phyloP scores from a whole-genome alignment of 2,113 vertebrate genomes.

The Cyprinodon tularosa region DNA sequence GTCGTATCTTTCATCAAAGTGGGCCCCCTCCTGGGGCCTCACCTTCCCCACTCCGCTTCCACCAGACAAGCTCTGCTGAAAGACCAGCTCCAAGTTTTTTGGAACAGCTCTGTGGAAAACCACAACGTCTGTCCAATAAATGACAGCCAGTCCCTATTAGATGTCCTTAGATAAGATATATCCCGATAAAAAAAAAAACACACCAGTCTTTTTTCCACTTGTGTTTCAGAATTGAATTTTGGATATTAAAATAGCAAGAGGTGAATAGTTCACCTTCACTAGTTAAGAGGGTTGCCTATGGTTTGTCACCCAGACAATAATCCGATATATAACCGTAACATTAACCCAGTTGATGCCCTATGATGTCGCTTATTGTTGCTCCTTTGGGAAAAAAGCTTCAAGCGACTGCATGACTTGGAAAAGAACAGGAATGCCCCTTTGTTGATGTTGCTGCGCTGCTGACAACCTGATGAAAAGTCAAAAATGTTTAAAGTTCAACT shows the following conservation, averaged over 20 bases:
- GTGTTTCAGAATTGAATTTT: slow-evolving; percentile 26
- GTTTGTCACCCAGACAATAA: too few relatives aligned
- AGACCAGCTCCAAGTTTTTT: slow-evolving; percentile 42
- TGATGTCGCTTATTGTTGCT: too few relatives aligned
- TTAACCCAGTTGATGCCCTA: too few relatives aligned
- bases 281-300: too few relatives aligned
- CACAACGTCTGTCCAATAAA: slow-evolving; percentile 37
- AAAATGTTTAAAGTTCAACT: too few relatives aligned
- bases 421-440: too few relatives aligned
- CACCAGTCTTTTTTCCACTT: slow-evolving; percentile 19
- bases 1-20: slow-evolving; percentile 57
- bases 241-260: background rate
- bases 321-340: too few relatives aligned
- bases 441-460: too few relatives aligned
- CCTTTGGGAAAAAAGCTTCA: too few relatives aligned
- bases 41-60: slow-evolving; percentile 52
- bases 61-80: slow-evolving; percentile 53
- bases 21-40: slow-evolving; percentile 51
- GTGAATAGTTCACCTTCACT: background rate
- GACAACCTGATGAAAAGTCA: too few relatives aligned
- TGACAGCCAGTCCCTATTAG: slow-evolving; percentile 25
- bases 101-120: slow-evolving; percentile 53
- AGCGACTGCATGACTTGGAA: too few relatives aligned
- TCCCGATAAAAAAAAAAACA: background rate
- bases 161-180: slow-evolving; percentile 15